These are phyloP conservation scores for Marasmarcha lunaedactyla DNA, from an alignment of 2,888 invertebrate species.

Conservation along the genomic window DNA sequence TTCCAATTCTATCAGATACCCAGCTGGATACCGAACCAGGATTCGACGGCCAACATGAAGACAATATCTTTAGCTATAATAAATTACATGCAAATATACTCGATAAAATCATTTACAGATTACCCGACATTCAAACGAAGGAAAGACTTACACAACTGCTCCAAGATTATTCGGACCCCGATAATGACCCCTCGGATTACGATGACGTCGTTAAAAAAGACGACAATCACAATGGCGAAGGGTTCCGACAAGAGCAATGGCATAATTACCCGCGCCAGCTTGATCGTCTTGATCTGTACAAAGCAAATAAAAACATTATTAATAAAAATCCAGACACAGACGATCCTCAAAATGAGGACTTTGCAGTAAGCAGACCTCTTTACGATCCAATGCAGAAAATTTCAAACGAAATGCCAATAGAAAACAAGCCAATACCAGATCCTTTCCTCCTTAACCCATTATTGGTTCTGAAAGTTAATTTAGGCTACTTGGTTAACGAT, in stretches of 20 bases:
- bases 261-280: slow-evolving; percentile 54
- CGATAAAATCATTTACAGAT: slow-evolving; percentile 37
- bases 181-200: slow-evolving; percentile 17
- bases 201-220: slow-evolving; percentile 25
- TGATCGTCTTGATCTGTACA: slow-evolving; percentile 41
- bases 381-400: slow-evolving; percentile 14
- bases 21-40: slow-evolving; percentile 26
- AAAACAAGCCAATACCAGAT: slow-evolving; percentile 14
- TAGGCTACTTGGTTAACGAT: slow-evolving; percentile 13
- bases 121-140: slow-evolving; percentile 19
- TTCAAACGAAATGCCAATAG: slow-evolving; percentile 29
- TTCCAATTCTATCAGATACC: slow-evolving; percentile 35
- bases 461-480: slow-evolving; percentile 44
- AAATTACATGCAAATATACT: slow-evolving; percentile 28
- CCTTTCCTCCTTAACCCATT: slow-evolving; percentile 30
- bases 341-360: slow-evolving; percentile 22
- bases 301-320: slow-evolving; percentile 25
- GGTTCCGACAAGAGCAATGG: slow-evolving; percentile 53
- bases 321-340: slow-evolving; percentile 30
- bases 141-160: background rate
- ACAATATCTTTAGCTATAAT: slow-evolving; percentile 48
- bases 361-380: slow-evolving; percentile 12
- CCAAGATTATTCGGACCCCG: background rate
- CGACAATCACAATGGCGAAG: slow-evolving; percentile 36
- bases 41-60: slow-evolving; percentile 34